phyloP scores from a whole-genome alignment of 2,113 vertebrate genomes.

The Sphaerodactylus townsendi region DNA sequence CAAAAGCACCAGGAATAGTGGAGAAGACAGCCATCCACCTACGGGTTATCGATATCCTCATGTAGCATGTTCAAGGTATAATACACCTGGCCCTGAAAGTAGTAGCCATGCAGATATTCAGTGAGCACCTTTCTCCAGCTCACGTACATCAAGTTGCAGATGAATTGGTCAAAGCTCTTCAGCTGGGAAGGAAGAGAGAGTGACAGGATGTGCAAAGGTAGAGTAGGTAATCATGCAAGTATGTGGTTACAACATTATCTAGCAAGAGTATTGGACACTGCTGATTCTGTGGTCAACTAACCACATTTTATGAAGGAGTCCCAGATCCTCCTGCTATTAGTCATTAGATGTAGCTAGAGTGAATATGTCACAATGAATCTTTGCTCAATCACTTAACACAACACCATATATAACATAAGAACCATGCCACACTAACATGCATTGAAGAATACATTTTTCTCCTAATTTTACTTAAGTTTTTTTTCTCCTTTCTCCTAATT shows the following conservation, averaged over 20 bases:
- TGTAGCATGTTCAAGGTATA: conserved; percentile 89
- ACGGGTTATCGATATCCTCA: conserved; percentile 95
- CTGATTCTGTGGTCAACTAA: accelerated
- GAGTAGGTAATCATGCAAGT: neutral
- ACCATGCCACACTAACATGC: neutral
- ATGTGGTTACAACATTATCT: neutral
- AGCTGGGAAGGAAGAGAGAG: conserved; percentile 72
- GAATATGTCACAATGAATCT: neutral
- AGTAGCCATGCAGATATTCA: conserved; percentile 86
- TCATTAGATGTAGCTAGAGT: neutral
- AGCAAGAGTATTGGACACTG: neutral
- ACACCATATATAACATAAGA: neutral
- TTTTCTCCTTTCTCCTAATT: too few species aligned
- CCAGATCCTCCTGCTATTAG: neutral
- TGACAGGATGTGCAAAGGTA: neutral
- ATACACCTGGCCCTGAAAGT: conserved; percentile 91
- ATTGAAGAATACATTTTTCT: too few species aligned
- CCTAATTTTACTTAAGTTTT: too few species aligned
- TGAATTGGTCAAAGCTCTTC: conserved; percentile 93
- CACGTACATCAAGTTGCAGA: conserved; percentile 90
- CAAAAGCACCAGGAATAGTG: neutral
- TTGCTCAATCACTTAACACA: neutral
- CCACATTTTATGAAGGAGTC: accelerated
- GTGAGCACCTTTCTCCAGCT: conserved; percentile 92
- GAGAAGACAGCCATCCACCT: conserved; percentile 63